Evolutionary conservation across 2,888 invertebrate species (phyloP), one percentile per base, ranked within the genome.

Genomic region (Drosophila falleni): DNA sequence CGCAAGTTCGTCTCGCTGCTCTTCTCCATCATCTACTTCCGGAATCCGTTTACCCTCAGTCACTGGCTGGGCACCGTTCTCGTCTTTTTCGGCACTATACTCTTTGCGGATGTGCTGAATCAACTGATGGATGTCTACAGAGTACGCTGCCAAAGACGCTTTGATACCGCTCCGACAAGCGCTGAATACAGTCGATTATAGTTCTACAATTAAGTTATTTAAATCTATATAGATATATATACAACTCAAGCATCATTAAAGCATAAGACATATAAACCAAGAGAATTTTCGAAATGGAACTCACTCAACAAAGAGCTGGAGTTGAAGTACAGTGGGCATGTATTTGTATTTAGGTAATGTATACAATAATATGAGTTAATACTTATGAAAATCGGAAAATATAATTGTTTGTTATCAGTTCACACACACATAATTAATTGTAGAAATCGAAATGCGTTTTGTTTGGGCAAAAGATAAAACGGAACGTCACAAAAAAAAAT

Each of bases 1-100:
- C 94, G 99, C 54, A 99, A 99, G 93, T 99, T 99, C 91, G 94
- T 97, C 33, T 98, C 98, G 0, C 93, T 99, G 37, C 92, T 99
- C 13, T 96, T 99, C 91, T 99, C 99, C 0, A 98, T 99, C 80
- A 87, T 97, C 54, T 92, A 98, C 93, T 99, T 99, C 91, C 94
- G 95, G 83, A 99, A 99, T 93, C 96, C 97, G 0, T 99, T 99
- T 90, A 99, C 98, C 0, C 9, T 95, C 0, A 95, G 95, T 42
- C 99, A 99, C 91, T 98, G 98, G 97, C 89, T 97, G 39, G 99
- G 99, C 5, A 97, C 99, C 0, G 86, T 95, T 1, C 93, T 98
- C 46, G 99, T 99, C 1, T 99, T 99, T 91, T 92, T 95, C 1
- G 99, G 99, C 3, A 99, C 99, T 0, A 93, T 98, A 63, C 95